These are phyloP conservation scores for Cassiopea xamachana DNA, from an alignment of 30 jellyfish, hydroid and myxozoan genomes.

Conservation along the genomic window DNA sequence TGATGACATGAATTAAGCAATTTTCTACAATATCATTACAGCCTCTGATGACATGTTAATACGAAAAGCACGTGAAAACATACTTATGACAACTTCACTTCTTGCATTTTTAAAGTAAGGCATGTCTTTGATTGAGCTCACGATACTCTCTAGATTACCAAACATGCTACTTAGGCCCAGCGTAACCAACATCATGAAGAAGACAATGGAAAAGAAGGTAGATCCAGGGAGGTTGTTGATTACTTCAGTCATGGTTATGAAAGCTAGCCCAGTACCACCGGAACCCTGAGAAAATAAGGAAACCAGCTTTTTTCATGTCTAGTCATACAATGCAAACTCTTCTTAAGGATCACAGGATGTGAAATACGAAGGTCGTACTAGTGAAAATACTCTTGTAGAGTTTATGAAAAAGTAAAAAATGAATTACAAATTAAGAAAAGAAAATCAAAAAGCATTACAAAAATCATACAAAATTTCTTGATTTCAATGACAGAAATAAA, in stretches of 20 bases:
- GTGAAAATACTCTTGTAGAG: too few relatives aligned
- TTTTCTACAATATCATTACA: too few relatives aligned
- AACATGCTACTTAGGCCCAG: conserved; percentile 92
- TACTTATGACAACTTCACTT: conserved; percentile 78
- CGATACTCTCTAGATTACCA: conserved; percentile 81
- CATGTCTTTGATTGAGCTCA: conserved; percentile 84
- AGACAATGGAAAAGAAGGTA: conserved; percentile 81
- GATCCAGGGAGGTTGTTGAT: conserved; percentile 90
- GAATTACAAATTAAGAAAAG: too few relatives aligned
- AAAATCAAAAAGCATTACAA: too few relatives aligned
- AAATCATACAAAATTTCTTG: too few relatives aligned
- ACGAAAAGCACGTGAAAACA: background rate
- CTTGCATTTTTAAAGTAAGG: conserved; percentile 71
- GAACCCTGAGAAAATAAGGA: conserved; percentile 56
- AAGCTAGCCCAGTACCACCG: conserved; percentile 97
- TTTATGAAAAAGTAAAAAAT: too few relatives aligned
- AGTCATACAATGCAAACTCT: too few relatives aligned
- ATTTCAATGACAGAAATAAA: too few relatives aligned
- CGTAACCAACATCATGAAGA: conserved; percentile 92
- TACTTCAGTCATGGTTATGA: conserved; percentile 90
- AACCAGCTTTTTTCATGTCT: background rate
- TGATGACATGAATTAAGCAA: too few relatives aligned
- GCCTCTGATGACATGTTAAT: too few relatives aligned
- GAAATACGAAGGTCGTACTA: too few relatives aligned
- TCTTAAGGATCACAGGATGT: too few relatives aligned